A percentile compares a stretch with the other conserved stretches of the same genome.
Conservation (phyloP, 1,140 invertebrate species). For the Cyrtorhinus lividipennis region DNA sequence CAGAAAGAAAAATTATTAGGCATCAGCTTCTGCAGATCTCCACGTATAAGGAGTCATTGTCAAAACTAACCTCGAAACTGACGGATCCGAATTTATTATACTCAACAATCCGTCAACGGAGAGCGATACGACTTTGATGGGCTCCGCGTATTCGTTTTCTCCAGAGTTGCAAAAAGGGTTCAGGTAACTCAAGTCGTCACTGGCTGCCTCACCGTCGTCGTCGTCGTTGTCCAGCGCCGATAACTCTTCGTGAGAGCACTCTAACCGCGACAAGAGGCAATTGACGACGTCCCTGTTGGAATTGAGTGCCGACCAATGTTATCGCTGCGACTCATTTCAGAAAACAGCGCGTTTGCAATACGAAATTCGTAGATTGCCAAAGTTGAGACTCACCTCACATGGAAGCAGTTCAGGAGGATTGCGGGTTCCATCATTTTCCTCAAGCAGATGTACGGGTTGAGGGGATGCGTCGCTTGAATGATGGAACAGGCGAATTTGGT, state of each 20-base stretch:
- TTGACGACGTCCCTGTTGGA: background rate
- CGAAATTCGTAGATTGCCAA: no score
- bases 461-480: background rate
- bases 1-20: background rate
- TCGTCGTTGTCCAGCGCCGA: background rate
- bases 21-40: background rate
- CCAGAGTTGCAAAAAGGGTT: background rate
- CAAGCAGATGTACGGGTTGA: conserved; percentile 11
- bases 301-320: no score
- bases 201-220: background rate
- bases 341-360: no score
- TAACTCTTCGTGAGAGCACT: background rate
- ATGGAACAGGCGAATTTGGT: conserved; percentile 15
- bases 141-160: background rate
- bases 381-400: background rate
- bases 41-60: background rate
- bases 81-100: background rate
- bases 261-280: background rate
- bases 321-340: no score
- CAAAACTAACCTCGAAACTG: background rate
- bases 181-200: background rate
- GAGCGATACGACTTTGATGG: background rate
- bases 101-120: background rate
- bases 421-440: background rate
- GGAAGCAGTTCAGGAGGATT: background rate